Evolutionary conservation across 2,113 vertebrate species (phyloP), one percentile per base, ranked within the genome.

Genomic region (Athene noctua): DNA sequence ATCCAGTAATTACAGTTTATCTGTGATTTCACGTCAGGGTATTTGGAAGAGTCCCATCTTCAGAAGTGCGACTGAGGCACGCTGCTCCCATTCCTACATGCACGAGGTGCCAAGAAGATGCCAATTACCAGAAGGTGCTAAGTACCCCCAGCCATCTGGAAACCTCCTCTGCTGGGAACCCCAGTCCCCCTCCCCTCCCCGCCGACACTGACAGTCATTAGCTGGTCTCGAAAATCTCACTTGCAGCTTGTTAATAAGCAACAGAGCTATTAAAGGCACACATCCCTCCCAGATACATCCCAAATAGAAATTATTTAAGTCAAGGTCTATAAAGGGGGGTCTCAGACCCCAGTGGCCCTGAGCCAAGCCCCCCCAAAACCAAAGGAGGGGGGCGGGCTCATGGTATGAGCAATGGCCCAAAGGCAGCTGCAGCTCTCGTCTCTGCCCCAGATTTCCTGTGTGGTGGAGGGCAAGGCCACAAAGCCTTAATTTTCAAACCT

Each of bases 221-320:
- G 2, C 79, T 40, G 57, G 15, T 25, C 74, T 55, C 15, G 4
- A 11, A 71, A 29, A 42, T 13, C 72, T 73, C 78, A 25, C 34
- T 5, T 5, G 29, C 5, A 65, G 20, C 51, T 62, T 38, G 26
- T 47, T 71, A 38, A 68, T 6, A 29, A 62, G 14, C 75, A 47
- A 0, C 40, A 25, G 38, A 57, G 61, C 49, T 3, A 5, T 5
- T 20, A 20, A 2, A 49, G 26, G 12, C 8, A 0, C 1, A 10
- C 30, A 13, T 4, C 26, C 52, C 62, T 26, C 47, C 40, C 42
- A 63, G 47, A 18, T 6, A 16, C n/a, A 32, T 2, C 57, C 36
- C 38, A 15, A n/a, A 7, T 0, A 1, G 0, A 30, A 62, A 51
- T 8, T 61, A 32, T 10, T 54, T 12, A 18, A 44, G 26, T 8